phyloP scores from a whole-genome alignment of 2,888 invertebrate genomes.

The Xylota sylvarum region DNA sequence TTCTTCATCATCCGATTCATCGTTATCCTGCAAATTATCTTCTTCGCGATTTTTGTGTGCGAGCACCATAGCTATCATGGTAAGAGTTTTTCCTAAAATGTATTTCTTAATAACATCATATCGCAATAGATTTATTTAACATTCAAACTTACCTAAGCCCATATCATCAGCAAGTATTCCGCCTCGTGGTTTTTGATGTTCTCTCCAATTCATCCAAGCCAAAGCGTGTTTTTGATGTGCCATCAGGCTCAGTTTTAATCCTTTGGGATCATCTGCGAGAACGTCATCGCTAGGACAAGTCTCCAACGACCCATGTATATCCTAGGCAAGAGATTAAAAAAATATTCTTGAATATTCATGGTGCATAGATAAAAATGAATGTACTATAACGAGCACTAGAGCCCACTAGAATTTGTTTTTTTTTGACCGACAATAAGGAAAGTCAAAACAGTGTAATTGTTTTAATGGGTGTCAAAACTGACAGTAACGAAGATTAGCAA shows the following conservation, averaged over 20 bases:
- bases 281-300: constrained; percentile 88
- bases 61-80: constrained; percentile 91
- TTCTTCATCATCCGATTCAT: constrained; percentile 78
- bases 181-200: constrained; percentile 93
- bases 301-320: constrained; percentile 89
- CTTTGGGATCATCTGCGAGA: constrained; percentile 87
- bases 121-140: not conserved
- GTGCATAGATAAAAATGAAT: too few relatives aligned
- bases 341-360: not conserved
- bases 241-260: constrained; percentile 90
- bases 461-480: too few relatives aligned
- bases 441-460: too few relatives aligned
- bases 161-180: constrained; percentile 92
- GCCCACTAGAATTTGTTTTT: too few relatives aligned
- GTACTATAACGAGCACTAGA: too few relatives aligned
- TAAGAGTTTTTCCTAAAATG: constrained; percentile 89
- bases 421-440: too few relatives aligned
- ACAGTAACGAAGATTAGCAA: too few relatives aligned
- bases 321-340: constrained; percentile 79
- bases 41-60: constrained; percentile 85
- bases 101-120: not conserved
- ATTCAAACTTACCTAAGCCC: constrained; percentile 81
- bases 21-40: constrained; percentile 80
- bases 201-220: constrained; percentile 95
- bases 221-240: constrained; percentile 94